Conservation (phyloP, 1,140 invertebrate genomes). For the Heliconius hewitsoni region DNA sequence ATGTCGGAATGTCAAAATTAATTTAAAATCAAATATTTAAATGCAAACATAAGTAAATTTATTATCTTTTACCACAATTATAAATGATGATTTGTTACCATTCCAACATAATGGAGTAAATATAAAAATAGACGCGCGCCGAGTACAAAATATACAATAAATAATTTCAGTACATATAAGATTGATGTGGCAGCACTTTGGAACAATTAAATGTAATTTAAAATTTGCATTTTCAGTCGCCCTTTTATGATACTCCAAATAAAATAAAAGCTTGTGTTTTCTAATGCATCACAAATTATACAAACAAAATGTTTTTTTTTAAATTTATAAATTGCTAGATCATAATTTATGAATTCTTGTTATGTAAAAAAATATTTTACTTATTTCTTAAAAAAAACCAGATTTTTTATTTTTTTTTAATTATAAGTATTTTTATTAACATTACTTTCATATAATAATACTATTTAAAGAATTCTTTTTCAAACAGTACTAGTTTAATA, state of each 20-base stretch:
- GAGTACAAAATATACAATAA: conserved; percentile 51
- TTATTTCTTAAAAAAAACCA: too few species aligned
- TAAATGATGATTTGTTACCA: conserved; percentile 37
- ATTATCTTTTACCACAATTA: background rate
- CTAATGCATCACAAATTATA: conserved; percentile 1
- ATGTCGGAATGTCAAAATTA: conserved; percentile 51
- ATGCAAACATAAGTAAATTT: background rate
- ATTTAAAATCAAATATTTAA: background rate
- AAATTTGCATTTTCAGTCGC: background rate
- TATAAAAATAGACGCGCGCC: conserved; percentile 63
- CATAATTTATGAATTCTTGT: background rate
- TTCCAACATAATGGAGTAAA: conserved; percentile 60
- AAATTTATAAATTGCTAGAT: background rate
- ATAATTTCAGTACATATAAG: background rate
- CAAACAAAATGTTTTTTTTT: background rate
- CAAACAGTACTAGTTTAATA: too few species aligned
- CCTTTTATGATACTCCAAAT: background rate
- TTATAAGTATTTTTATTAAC: too few species aligned
- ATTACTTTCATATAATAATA: background rate
- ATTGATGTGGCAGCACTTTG: too few species aligned
- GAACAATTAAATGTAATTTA: too few species aligned
- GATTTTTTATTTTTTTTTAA: too few species aligned
- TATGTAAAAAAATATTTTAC: too few species aligned
- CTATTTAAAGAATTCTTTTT: too few species aligned
- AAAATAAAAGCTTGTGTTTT: conserved; percentile 6